These are phyloP conservation scores for Nothobranchius kuhntae DNA, from an alignment of 2,113 vertebrate genomes.

Conservation along the genomic window DNA sequence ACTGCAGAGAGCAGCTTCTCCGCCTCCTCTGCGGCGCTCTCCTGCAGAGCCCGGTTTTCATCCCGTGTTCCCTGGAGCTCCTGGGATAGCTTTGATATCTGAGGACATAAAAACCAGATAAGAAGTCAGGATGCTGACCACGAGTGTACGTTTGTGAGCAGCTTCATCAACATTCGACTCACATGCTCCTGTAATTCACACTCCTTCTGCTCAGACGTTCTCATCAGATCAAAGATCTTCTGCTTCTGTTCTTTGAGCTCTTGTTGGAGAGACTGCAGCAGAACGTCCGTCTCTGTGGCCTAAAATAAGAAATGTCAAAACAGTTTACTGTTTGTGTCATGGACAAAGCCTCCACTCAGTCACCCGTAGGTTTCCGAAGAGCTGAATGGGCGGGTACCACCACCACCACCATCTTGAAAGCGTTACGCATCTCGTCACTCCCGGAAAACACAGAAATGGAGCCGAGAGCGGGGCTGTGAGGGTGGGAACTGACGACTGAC, in stretches of 20 bases:
- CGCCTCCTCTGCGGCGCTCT: constrained; percentile 27
- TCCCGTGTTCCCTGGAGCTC: constrained; percentile 37
- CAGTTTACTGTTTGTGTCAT: background rate
- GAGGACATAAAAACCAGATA: background rate
- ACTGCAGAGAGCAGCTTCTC: constrained; percentile 33
- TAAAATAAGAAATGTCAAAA: background rate
- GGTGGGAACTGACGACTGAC: too few species aligned
- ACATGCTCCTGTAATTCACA: constrained; percentile 17
- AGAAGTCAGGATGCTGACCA: background rate
- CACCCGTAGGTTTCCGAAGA: too few species aligned
- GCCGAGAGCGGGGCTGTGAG: too few species aligned
- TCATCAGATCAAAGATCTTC: background rate
- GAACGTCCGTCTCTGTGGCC: constrained; percentile 11
- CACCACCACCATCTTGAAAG: too few species aligned
- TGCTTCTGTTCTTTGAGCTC: constrained; percentile 29
- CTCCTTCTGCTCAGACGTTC: constrained; percentile 26
- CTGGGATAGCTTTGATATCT: constrained; percentile 25
- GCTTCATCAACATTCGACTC: background rate
- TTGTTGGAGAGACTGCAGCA: constrained; percentile 19
- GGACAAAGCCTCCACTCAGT: too few species aligned
- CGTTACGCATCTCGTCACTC: too few species aligned
- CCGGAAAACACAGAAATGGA: too few species aligned
- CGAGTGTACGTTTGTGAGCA: background rate
- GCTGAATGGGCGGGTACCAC: too few species aligned
- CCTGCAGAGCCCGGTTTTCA: constrained; percentile 32